Conservation (phyloP, 2,888 invertebrate species). For the Marasmarcha lunaedactyla region DNA sequence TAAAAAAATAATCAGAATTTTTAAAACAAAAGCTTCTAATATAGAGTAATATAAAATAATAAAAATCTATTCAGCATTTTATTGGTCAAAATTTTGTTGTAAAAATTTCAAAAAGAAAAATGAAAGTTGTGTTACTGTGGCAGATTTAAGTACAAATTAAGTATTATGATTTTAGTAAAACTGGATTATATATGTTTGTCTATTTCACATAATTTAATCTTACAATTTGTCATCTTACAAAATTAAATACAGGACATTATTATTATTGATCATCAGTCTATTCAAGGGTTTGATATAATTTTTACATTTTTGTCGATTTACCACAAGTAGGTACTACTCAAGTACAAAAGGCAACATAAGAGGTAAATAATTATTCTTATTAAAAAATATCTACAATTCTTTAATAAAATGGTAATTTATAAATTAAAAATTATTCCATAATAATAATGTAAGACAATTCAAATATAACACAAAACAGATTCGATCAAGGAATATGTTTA, state of each 20-base stretch:
- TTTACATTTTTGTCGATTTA: slow-evolving; percentile 67
- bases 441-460: slow-evolving; percentile 12
- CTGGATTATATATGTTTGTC: slow-evolving; percentile 30
- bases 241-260: slow-evolving; percentile 67
- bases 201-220: slow-evolving; percentile 59
- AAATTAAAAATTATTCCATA: slow-evolving; percentile 44
- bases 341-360: slow-evolving; percentile 62
- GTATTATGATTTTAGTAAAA: slow-evolving; percentile 34
- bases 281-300: slow-evolving; percentile 58
- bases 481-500: not conserved
- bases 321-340: slow-evolving; percentile 46
- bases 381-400: slow-evolving; percentile 48
- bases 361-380: slow-evolving; percentile 39
- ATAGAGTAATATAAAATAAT: slow-evolving; percentile 54
- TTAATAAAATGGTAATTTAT: slow-evolving; percentile 46
- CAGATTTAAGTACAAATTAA: slow-evolving; percentile 59
- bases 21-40: slow-evolving; percentile 40
- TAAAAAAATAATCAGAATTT: slow-evolving; percentile 43
- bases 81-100: slow-evolving; percentile 38
- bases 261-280: slow-evolving; percentile 69
- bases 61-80: slow-evolving; percentile 48
- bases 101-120: slow-evolving; percentile 61
- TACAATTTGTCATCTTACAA: slow-evolving; percentile 66
- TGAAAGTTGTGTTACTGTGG: slow-evolving; percentile 50
- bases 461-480: not conserved